phyloP scores from a whole-genome alignment of 2,888 invertebrate species.

The Tetramorium bicarinatum region DNA sequence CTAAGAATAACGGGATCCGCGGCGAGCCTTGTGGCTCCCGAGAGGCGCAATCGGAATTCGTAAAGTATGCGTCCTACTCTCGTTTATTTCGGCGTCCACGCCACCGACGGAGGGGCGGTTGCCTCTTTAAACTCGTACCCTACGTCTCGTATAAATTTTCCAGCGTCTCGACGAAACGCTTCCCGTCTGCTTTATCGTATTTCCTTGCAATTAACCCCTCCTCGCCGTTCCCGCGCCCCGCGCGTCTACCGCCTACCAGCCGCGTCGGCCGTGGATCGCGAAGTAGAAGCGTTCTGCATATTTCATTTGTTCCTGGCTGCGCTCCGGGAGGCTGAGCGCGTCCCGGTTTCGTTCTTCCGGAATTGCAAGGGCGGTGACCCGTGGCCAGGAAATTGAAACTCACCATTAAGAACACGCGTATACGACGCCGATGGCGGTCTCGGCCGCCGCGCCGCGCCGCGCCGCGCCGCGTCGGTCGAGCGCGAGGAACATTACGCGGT shows the following conservation, averaged over 20 bases:
- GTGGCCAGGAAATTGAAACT: slow-evolving; percentile 74
- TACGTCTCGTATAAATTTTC: slow-evolving; percentile 72
- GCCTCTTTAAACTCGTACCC: slow-evolving; percentile 47
- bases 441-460: slow-evolving; percentile 2
- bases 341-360: slow-evolving; percentile 63
- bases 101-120: slow-evolving; percentile 8
- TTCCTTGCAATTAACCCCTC: slow-evolving; percentile 82
- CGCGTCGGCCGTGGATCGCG: slow-evolving; percentile 63
- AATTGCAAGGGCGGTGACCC: slow-evolving; percentile 73
- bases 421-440: slow-evolving; percentile 14
- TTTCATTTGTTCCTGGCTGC: slow-evolving; percentile 75
- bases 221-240: slow-evolving; percentile 54
- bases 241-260: slow-evolving; percentile 47
- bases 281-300: slow-evolving; percentile 77
- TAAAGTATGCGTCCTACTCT: slow-evolving; percentile 56
- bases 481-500: not conserved
- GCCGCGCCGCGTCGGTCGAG: not conserved
- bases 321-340: slow-evolving; percentile 55
- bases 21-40: slow-evolving; percentile 25
- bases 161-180: slow-evolving; percentile 73
- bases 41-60: slow-evolving; percentile 66
- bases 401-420: slow-evolving; percentile 49
- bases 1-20: slow-evolving; percentile 41
- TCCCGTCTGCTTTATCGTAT: slow-evolving; percentile 78
- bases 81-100: slow-evolving; percentile 39